Conservation (phyloP, 2,888 invertebrate genomes). For the Spilarctia lutea region DNA sequence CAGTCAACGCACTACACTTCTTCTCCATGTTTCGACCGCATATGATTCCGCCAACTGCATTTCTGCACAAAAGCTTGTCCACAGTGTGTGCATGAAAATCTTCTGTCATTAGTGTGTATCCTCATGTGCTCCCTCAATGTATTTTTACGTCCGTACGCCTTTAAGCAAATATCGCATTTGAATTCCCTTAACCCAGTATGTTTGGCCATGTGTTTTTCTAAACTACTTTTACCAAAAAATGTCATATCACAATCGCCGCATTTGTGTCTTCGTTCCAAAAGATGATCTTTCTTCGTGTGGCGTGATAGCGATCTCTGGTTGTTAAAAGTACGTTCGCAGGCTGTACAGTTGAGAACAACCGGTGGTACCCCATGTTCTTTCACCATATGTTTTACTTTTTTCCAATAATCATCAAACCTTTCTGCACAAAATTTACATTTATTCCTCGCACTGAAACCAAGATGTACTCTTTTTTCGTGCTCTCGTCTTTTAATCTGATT, state of each 20-base stretch:
- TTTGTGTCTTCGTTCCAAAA: constrained; percentile 71
- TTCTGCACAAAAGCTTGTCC: constrained; percentile 62
- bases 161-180: constrained; percentile 68
- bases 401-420: constrained; percentile 66
- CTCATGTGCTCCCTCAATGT: constrained; percentile 69
- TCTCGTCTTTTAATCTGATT: constrained; percentile 43
- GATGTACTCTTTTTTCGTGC: constrained; percentile 48
- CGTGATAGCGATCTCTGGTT: constrained; percentile 60
- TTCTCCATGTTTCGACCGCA: constrained; percentile 65
- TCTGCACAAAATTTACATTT: constrained; percentile 64
- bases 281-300: constrained; percentile 73
- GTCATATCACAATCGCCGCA: constrained; percentile 78
- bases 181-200: constrained; percentile 66
- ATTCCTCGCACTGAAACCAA: constrained; percentile 53
- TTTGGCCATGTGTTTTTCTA: constrained; percentile 66
- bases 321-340: constrained; percentile 66
- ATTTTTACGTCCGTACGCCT: constrained; percentile 64
- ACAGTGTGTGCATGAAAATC: constrained; percentile 58
- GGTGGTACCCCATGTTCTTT: constrained; percentile 63
- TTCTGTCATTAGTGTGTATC: constrained; percentile 57
- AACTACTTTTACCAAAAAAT: constrained; percentile 59
- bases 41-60: constrained; percentile 71
- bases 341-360: constrained; percentile 63
- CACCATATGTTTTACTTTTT: constrained; percentile 67
- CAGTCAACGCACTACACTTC: constrained; percentile 27